Evolutionary conservation across 1,140 invertebrate species (phyloP).

Genomic region (Monochamus saltuarius): DNA sequence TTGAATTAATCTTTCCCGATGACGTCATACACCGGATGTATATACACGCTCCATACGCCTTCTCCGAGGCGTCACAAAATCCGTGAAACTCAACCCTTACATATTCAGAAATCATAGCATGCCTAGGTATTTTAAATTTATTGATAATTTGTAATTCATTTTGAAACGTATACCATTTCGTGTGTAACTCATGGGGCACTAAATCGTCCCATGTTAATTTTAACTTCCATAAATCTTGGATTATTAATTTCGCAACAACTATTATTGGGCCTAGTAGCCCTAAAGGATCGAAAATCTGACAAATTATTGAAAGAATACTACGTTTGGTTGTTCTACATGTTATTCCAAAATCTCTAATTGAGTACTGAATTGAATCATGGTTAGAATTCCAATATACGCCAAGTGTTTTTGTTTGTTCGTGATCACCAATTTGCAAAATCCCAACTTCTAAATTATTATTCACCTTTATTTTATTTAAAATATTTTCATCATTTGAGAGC

Average conservation of each 20-base stretch:
- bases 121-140: not conserved
- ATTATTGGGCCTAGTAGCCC: constrained; percentile 50
- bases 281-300: constrained; percentile 46
- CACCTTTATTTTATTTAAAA: too few species aligned
- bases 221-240: constrained; percentile 52
- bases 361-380: too few species aligned
- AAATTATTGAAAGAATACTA: constrained; percentile 16
- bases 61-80: not conserved
- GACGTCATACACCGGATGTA: not conserved
- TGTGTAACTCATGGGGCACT: not conserved
- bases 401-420: too few species aligned
- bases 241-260: constrained; percentile 50
- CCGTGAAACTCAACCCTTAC: not conserved
- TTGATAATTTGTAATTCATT: not conserved
- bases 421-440: too few species aligned
- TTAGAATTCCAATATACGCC: too few species aligned
- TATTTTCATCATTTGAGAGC: constrained; percentile 27
- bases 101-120: not conserved
- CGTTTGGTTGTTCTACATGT: constrained; percentile 5
- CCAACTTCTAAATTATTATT: too few species aligned
- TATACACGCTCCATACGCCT: not conserved
- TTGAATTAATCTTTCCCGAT: not conserved
- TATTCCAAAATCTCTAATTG: too few species aligned
- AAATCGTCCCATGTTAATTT: constrained; percentile 14
- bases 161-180: not conserved